phyloP scores from a whole-genome alignment of 2,113 vertebrate species.

The Chelonoidis abingdonii region DNA sequence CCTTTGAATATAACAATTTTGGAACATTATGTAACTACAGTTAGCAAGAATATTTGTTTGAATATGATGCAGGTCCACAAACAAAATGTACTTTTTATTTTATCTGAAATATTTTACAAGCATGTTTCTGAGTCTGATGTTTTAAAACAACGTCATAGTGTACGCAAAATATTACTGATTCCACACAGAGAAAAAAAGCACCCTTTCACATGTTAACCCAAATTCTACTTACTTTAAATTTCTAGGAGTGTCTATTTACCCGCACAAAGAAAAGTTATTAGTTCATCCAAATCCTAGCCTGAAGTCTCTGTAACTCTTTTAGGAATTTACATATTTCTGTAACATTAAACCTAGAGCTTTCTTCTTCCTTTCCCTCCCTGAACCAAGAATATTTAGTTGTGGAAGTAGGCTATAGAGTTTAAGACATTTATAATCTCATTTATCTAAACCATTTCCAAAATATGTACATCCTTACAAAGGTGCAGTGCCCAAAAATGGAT shows the following conservation, averaged over 20 bases:
- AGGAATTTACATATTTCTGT: rapidly evolving
- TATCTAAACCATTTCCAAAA: neutral
- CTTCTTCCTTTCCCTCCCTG: neutral
- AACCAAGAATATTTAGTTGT: neutral
- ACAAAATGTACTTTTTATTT: neutral
- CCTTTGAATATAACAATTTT: neutral
- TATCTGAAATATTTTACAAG: neutral
- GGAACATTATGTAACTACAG: neutral
- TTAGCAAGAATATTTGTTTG: neutral
- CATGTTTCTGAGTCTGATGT: neutral
- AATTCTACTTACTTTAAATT: neutral
- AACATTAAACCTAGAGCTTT: neutral
- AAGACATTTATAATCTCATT: too few species aligned
- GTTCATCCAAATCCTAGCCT: neutral
- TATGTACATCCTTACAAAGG: too few species aligned
- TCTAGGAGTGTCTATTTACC: neutral
- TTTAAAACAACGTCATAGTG: rapidly evolving
- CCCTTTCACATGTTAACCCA: rapidly evolving
- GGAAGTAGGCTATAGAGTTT: neutral
- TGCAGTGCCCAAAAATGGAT: neutral
- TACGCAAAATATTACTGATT: neutral
- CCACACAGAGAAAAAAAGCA: neutral
- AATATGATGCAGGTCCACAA: neutral
- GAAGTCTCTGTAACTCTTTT: neutral
- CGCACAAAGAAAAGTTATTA: rapidly evolving